Evolutionary conservation across 2,113 vertebrate genomes (phyloP).

Genomic region (Panthera tigris): DNA sequence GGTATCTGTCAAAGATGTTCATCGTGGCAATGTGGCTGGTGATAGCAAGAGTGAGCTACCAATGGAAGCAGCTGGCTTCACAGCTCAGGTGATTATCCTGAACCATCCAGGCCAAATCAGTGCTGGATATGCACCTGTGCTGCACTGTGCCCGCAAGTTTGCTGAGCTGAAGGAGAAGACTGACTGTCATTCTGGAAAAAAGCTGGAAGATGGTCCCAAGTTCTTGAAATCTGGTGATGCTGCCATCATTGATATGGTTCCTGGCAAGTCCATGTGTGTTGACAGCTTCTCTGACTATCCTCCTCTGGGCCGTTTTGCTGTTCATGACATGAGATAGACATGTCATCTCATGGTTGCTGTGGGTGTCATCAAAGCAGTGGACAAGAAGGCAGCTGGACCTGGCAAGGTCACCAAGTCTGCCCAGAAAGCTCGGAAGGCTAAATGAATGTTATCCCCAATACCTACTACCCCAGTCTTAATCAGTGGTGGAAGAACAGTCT

Average conservation of each 20-base stretch:
- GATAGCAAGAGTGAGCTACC: constrained; percentile 97
- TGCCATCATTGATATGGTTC: constrained; percentile 95
- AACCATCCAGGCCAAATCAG: constrained; percentile 96
- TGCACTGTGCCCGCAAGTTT: constrained; percentile 96
- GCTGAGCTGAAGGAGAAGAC: constrained; percentile 96
- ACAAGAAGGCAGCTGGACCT: too few relatives aligned
- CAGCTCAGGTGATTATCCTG: constrained; percentile 98
- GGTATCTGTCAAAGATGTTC: not conserved
- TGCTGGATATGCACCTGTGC: constrained; percentile 91
- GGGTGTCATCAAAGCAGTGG: too few relatives aligned
- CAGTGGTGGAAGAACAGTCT: too few relatives aligned
- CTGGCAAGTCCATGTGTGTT: constrained; percentile 96
- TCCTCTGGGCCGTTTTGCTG: constrained; percentile 93
- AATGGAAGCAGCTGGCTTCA: constrained; percentile 93
- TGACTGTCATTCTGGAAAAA: constrained; percentile 96
- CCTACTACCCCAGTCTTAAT: too few relatives aligned
- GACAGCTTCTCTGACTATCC: constrained; percentile 98
- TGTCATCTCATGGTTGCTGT: too few relatives aligned
- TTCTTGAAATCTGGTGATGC: constrained; percentile 95
- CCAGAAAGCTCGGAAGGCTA: too few relatives aligned
- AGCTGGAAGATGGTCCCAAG: constrained; percentile 97
- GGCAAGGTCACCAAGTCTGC: too few relatives aligned
- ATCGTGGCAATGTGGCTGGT: constrained; percentile 91
- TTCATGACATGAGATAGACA: constrained; percentile 95
- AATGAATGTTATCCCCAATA: too few relatives aligned